Base-by-base conservation (phyloP, 2,888 invertebrate genomes). In the Argyresthia albistria region DNA sequence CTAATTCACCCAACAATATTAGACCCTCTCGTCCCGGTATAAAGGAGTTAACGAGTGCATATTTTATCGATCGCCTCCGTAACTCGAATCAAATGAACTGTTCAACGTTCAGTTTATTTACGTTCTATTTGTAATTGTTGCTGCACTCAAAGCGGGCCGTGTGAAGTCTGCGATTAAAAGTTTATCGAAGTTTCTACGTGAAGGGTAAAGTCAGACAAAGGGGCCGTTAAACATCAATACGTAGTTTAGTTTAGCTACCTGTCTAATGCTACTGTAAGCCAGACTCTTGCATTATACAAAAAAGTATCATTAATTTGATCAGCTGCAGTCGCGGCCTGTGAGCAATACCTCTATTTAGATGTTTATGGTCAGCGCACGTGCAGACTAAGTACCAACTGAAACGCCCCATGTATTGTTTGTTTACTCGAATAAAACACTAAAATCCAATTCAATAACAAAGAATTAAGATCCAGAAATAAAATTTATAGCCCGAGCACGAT, bases 381-480 rank as follows among this genome's bases (percentile, higher is more conserved):
- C 77, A 61, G 37, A 35, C 72, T 73, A 77, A 83, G 80, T 79
- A 76, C 78, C 76, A 72, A 72, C 73, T 70, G 76, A 77, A 78
- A 74, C 75, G 77, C 66, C 72, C 73, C 79, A 77, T 82, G 74
- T 79, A 81, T 81, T 84, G 86, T 86, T 87, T 87, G 86, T 87
- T 87, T 87, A 87, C 80, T 77, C 79, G 80, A 83, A 86, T 86
- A 86, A 84, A 87, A 87, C 86, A 86, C 87, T 87, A 86, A 87
- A 86, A 84, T 86, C 84, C 80, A 84, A 84, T 84, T 84, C 86
- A 84, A 87, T 86, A 87, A 87, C 86, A 87, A 87, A 87, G 86
- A 87, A 87, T 87, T 87, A 86, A 86, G 87, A 84, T 87, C 87
- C 86, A 80, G 78, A 87, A 87, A 87, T 87, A 87, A 84, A 87